Percentiles rank a stretch among this genome's conserved stretches.
These are phyloP conservation scores for Oryzias curvinotus DNA, from an alignment of 2,113 vertebrate genomes.

Conservation along the genomic window DNA sequence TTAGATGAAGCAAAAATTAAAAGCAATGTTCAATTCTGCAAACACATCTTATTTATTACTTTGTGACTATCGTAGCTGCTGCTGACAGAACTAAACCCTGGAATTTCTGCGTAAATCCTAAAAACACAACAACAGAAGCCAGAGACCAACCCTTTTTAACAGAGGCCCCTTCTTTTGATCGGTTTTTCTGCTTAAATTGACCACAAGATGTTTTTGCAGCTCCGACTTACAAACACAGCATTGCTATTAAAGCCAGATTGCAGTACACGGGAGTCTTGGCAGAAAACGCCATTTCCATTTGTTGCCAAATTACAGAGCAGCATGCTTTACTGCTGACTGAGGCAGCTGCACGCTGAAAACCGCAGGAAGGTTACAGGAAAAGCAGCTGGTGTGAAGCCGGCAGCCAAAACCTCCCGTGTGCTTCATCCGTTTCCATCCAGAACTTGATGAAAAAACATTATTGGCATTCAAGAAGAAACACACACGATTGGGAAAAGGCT, in stretches of 20 bases:
- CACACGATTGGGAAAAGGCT: too few relatives aligned
- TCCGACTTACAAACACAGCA: background rate
- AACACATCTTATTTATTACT: too few relatives aligned
- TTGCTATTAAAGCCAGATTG: slow-evolving; percentile 3
- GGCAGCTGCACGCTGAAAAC: slow-evolving; percentile 28
- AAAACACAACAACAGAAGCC: too few relatives aligned
- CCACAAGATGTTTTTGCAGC: background rate
- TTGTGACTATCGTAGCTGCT: too few relatives aligned
- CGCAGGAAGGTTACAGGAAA: slow-evolving; percentile 52
- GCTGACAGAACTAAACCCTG: too few relatives aligned
- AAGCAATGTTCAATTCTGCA: too few relatives aligned
- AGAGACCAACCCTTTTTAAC: too few relatives aligned
- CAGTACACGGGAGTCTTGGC: slow-evolving; percentile 12
- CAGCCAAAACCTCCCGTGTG: slow-evolving; percentile 26
- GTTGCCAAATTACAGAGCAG: slow-evolving; percentile 42
- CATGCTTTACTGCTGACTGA: slow-evolving; percentile 34
- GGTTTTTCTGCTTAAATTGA: too few relatives aligned
- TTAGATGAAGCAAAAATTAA: too few relatives aligned
- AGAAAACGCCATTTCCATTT: slow-evolving; percentile 29
- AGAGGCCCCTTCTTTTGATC: too few relatives aligned
- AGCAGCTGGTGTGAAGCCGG: slow-evolving; percentile 49
- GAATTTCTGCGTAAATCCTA: too few relatives aligned
- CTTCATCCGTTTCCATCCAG: slow-evolving; percentile 27
- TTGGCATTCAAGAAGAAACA: too few relatives aligned
- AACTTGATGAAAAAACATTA: background rate